Base-by-base conservation (phyloP, 2,797 vertebrate species). In the Denticeps clupeoides region DNA sequence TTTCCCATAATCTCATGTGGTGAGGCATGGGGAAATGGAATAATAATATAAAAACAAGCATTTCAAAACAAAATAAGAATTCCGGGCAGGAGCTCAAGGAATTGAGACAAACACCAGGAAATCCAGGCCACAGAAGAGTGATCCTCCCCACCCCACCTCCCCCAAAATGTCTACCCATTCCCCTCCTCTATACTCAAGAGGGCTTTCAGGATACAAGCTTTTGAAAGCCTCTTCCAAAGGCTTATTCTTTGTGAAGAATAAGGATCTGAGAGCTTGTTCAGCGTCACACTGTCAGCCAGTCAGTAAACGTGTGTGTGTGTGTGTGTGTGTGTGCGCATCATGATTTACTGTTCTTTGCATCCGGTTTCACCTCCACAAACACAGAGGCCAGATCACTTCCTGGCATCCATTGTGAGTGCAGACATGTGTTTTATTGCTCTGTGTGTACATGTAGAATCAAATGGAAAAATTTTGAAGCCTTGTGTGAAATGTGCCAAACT, bases 351-450 rank as follows among this genome's bases (percentile, higher is more conserved):
- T 23, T 24, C 16, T 47, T 53, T 53, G 35, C 41, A 41, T 53
- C 35, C 41, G 42, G 23, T 23, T 41, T 33, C 44, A 7, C 27
- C 32, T 26, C 41, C 41, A 23, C 41, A 45, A 12, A 32, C 12
- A 13, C 31, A 3, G 18, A 3, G 18, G 41, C n/a, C n/a, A n/a
- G 56, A 45, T 53, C 31, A 21, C 46, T 21, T 37, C 49, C 23
- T 21, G 29, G 49, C 23, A 42, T 40, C 8, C 28, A 49, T 45
- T 26, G 7, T 35, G 37, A 59, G 42, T 49, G 21, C 44, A 51
- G 56, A 44, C 48, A 56, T 33, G 52, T 61, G 59, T 28, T 45
- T 27, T 45, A 46, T 21, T 18, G 49, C 35, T 37, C 23, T 40
- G 44, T 42, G 42, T 9, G 18, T 41, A 33, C 33, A 19, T 23